phyloP scores from a whole-genome alignment of 2,797 vertebrate species.

The Gallinago solitaria region DNA sequence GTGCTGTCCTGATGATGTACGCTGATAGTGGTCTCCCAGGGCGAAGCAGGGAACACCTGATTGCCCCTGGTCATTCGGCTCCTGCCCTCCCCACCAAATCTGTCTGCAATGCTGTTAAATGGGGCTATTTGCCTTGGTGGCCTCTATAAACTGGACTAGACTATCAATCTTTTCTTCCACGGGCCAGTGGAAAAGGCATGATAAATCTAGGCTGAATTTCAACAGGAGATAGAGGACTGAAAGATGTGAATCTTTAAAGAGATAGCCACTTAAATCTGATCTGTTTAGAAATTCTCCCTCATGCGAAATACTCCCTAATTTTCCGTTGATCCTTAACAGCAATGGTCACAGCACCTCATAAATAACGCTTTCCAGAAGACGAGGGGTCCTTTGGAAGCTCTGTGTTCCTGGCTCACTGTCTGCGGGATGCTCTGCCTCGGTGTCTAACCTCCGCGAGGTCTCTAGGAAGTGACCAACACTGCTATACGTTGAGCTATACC shows the following conservation, averaged over 20 bases:
- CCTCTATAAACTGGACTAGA: slow-evolving; percentile 35
- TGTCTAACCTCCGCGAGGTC: not conserved
- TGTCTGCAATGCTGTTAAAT: slow-evolving; percentile 48
- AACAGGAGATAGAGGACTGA: not conserved
- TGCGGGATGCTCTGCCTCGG: not conserved
- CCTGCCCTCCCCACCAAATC: not conserved
- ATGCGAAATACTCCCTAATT: slow-evolving; percentile 16
- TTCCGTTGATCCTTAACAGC: slow-evolving; percentile 28
- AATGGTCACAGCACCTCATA: not conserved
- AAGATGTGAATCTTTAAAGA: slow-evolving; percentile 25
- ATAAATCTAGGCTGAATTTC: slow-evolving; percentile 53
- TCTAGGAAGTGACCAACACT: not conserved
- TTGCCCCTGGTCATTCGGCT: slow-evolving; percentile 2
- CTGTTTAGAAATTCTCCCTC: slow-evolving; percentile 24
- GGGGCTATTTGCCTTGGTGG: slow-evolving; percentile 18
- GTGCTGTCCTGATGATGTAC: not conserved
- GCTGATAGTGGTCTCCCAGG: not conserved
- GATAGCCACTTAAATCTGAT: slow-evolving; percentile 39
- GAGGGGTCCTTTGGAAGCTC: not conserved
- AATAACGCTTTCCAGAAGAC: not conserved
- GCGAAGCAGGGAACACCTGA: slow-evolving; percentile 19
- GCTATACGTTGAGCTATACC: not conserved
- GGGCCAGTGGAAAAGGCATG: slow-evolving; percentile 23
- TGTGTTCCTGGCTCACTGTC: not conserved
- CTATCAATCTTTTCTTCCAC: slow-evolving; percentile 51